Conservation (phyloP, 1,140 invertebrate genomes). For the Planococcus citri region DNA sequence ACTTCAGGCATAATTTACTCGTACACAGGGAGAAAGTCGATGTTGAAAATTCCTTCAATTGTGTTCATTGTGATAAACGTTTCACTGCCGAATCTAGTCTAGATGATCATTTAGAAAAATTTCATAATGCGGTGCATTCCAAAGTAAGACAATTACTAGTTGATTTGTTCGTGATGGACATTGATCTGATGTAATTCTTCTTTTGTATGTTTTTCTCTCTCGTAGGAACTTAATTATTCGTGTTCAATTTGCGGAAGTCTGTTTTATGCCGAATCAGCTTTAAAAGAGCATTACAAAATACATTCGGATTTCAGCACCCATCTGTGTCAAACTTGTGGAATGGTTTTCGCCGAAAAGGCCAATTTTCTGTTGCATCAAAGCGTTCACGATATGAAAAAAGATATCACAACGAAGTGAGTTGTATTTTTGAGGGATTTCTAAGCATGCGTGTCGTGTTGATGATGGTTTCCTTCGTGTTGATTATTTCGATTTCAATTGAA, state of each 20-base stretch:
- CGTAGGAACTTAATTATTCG: constrained; percentile 8
- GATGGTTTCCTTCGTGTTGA: no score
- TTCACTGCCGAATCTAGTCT: neutral
- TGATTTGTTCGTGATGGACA: no score
- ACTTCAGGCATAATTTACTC: neutral
- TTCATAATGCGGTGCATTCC: neutral
- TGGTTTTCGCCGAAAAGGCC: neutral
- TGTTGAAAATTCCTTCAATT: neutral
- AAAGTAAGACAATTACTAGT: no score
- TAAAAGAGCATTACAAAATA: neutral
- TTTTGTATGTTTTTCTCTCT: no score
- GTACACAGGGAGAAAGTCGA: neutral
- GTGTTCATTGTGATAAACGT: neutral
- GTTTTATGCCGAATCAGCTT: neutral
- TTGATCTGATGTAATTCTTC: no score
- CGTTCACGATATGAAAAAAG: neutral
- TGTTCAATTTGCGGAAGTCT: constrained; percentile 11
- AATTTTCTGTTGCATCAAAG: neutral
- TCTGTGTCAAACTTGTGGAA: constrained; percentile 4
- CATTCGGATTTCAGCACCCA: constrained; percentile 3
- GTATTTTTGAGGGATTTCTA: no score
- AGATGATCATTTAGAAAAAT: neutral
- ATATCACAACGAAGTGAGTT: neutral
- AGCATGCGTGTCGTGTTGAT: no score
- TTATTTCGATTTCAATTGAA: no score